Percentiles rank a stretch among this genome's conserved stretches.
Evolutionary conservation across 2,797 vertebrate genomes (phyloP).

Genomic region (Rhynchonycteris naso): DNA sequence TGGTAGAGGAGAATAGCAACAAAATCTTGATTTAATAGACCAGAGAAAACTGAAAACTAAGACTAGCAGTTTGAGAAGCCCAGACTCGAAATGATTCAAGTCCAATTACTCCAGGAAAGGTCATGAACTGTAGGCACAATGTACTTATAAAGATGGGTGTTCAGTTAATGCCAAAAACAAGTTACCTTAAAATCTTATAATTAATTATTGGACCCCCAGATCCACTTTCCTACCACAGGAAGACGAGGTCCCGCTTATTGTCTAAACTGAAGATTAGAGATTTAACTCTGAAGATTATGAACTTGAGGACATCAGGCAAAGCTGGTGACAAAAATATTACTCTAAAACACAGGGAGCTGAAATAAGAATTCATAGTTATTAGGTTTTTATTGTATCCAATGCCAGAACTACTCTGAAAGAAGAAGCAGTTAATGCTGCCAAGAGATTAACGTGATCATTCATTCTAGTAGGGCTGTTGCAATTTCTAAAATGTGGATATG

Average conservation of each 20-base stretch:
- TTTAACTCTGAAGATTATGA: conserved; percentile 25
- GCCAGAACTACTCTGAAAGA: conserved; percentile 50
- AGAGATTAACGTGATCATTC: conserved; percentile 41
- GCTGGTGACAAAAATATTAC: background rate
- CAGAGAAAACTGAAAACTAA: conserved; percentile 27
- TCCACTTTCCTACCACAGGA: background rate
- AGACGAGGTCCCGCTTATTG: background rate
- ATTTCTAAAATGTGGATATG: conserved; percentile 15
- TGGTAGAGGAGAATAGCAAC: background rate
- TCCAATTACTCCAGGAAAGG: background rate
- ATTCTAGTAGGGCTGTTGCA: background rate
- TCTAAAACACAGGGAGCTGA: conserved; percentile 25
- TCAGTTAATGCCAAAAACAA: background rate
- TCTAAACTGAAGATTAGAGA: background rate
- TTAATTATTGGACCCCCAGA: background rate
- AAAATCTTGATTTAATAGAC: background rate
- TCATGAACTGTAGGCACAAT: background rate
- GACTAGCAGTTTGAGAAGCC: background rate
- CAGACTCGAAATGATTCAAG: background rate
- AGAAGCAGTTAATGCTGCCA: conserved; percentile 4
- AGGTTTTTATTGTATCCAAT: background rate
- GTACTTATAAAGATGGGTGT: background rate
- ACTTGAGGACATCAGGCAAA: conserved; percentile 29
- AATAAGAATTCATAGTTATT: background rate
- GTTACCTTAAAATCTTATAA: background rate